Evolutionary conservation across 2,797 vertebrate genomes (phyloP), one percentile per base, ranked within the genome.

Genomic region (Helostoma temminkii): DNA sequence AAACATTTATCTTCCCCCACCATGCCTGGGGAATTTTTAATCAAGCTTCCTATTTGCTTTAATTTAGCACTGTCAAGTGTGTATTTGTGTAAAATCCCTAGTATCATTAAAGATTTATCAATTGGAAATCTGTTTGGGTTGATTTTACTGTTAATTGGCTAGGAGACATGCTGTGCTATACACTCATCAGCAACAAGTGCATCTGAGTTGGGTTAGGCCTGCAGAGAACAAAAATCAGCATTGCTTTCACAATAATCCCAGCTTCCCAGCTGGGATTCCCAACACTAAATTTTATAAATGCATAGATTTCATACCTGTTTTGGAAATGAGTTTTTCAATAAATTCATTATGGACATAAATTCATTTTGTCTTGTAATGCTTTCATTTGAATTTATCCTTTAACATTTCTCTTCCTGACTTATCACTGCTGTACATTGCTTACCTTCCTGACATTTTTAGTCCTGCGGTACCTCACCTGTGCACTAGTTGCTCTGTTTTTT

Each of bases 21-120:
- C 42, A 66, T 49, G 95, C 94, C 94, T 85, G 87, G 94, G 95
- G 95, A 96, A 96, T 96, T 95, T 96, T 96, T 97, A 96, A 98
- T 97, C 95, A 96, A 95, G 95, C 92, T 86, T 94, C 86, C 90
- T 98, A 96, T 98, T 98, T 98, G 94, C 96, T 98, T 97, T 97
- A 96, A 96, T 97, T 98, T 97, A 97, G 94, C 92, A 93, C 94
- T 92, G 93, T 95, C 94, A 95, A 97, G 95, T 94, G 93, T 95
- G 95, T 93, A 93, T 96, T 96, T 96, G 93, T 97, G 95, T 95
- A 96, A 97, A 98, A 95, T 97, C 94, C 95, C 96, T 93, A 87
- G 93, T 95, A 97, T 96, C 96, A 96, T 98, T 94, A 97, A 98
- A 97, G 94, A 98, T 98, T 97, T 96, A 97, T 98, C 93, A 94